Conservation (phyloP, 2,888 invertebrate genomes). For the Zygothrica quintamaculata region DNA sequence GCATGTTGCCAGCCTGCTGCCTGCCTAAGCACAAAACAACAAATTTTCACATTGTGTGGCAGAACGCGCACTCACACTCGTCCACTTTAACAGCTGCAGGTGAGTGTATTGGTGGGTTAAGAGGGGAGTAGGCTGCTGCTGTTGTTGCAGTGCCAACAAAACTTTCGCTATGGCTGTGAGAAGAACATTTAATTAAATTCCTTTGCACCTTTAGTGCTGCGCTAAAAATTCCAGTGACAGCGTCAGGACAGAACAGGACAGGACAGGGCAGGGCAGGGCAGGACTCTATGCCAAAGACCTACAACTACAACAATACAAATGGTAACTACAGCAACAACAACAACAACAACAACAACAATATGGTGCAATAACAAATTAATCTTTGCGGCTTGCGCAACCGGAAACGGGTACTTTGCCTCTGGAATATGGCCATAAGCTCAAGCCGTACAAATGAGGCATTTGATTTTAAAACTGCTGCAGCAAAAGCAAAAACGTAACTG, state of each 20-base stretch:
- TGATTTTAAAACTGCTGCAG: constrained; percentile 73
- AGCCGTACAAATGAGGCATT: constrained; percentile 75
- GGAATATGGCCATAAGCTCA: constrained; percentile 23
- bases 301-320: constrained; percentile 33
- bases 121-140: too few species aligned
- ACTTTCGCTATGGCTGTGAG: constrained; percentile 54
- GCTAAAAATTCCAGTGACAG: constrained; percentile 71
- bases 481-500: too few species aligned
- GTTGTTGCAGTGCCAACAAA: constrained; percentile 57
- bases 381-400: constrained; percentile 70
- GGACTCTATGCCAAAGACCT: constrained; percentile 47
- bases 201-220: constrained; percentile 80
- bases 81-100: too few species aligned
- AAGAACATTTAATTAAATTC: constrained; percentile 79
- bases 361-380: constrained; percentile 78
- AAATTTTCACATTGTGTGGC: constrained; percentile 54
- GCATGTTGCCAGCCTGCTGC: constrained; percentile 8
- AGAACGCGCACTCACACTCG: constrained; percentile 29
- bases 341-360: constrained; percentile 31
- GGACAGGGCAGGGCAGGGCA: constrained; percentile 17
- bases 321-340: constrained; percentile 21
- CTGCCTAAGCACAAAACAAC: constrained; percentile 38
- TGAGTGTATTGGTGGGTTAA: too few species aligned
- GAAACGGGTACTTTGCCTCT: constrained; percentile 28
- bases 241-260: background rate